Evolutionary conservation across 2,113 vertebrate species (phyloP), one percentile per base, ranked within the genome.

Genomic region (Irena cyanogastra): DNA sequence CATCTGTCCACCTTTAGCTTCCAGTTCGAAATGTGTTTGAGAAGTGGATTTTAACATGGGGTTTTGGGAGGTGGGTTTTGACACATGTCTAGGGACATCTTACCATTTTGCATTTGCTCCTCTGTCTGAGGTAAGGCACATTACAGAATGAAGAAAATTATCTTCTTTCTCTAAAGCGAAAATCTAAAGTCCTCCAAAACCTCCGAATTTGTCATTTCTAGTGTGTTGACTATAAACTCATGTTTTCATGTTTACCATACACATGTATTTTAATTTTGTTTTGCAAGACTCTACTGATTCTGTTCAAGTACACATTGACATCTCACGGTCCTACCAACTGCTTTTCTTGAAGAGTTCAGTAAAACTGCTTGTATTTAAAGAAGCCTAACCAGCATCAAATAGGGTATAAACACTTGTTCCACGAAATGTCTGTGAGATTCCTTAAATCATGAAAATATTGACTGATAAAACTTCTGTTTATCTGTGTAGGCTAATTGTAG

Each of bases 31-130:
- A 35, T 35, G 33, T 76, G 26, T 23, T 89, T 85, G 35, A 68
- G n/a, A 75, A 19, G 3, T 59, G 11, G 6, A 8, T 52, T 69
- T 61, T 69, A 63, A 52, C 0, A 0, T 2, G 17, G 50, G 44
- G 8, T 41, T 87, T 72, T 74, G 41, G 49, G 52, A 53, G 17
- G 3, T 90, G 28, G 4, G 3, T 31, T 60, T 94, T 63, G 64
- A 65, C 7, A 69, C 7, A 22, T 1, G 1, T 26, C 15, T 39
- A 45, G 31, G 24, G 10, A 41, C 7, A 42, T 6, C 37, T 81
- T 54, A 23, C 0, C 0, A 3, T 16, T 90, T 78, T 24, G 7
- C 33, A 31, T 45, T 47, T 49, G 13, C 3, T 33, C 0, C 41
- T 88, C 41, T 10, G 5, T 2, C 1, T 30, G 19, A 23, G 5